Percentiles rank a stretch among this genome's conserved stretches.
Evolutionary conservation across 37 sponge, comb jelly and placozoan species (phyloP).

Genomic region (Chondrosia reniformis): DNA sequence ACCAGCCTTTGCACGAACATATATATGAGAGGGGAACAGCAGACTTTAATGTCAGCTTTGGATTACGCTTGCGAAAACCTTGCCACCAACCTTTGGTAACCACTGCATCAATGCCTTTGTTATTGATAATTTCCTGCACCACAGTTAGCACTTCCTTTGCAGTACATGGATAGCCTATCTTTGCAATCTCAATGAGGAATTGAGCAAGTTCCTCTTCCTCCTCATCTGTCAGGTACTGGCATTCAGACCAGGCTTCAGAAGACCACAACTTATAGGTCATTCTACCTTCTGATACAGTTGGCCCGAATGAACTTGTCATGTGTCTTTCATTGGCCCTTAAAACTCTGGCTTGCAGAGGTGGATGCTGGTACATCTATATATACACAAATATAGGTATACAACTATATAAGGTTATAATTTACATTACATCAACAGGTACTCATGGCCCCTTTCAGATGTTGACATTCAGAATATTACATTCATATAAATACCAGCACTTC

Average conservation of each 20-base stretch:
- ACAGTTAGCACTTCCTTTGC: constrained; percentile 15
- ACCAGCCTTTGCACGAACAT: constrained; percentile 26
- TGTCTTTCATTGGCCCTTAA: no score
- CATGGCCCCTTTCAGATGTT: no score
- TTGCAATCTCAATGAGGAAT: constrained; percentile 11
- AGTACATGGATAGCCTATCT: constrained; percentile 19
- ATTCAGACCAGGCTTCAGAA: no score
- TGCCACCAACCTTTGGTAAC: constrained; percentile 43
- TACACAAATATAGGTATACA: no score
- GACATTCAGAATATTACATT: no score
- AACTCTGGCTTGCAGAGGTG: background rate
- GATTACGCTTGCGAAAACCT: constrained; percentile 27
- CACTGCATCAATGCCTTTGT: constrained; percentile 12
- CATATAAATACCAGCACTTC: no score
- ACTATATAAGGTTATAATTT: no score
- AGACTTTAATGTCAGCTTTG: constrained; percentile 20
- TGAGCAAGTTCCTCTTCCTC: background rate
- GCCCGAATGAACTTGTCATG: no score
- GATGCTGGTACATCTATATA: constrained; percentile 4
- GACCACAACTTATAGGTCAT: no score
- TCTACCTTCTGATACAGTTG: no score
- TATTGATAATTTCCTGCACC: constrained; percentile 1
- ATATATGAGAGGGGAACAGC: constrained; percentile 34
- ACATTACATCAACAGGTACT: no score
- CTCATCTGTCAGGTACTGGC: background rate